Evolutionary conservation across 2,888 invertebrate species (phyloP).

Genomic region (Drosophila buzzatii): DNA sequence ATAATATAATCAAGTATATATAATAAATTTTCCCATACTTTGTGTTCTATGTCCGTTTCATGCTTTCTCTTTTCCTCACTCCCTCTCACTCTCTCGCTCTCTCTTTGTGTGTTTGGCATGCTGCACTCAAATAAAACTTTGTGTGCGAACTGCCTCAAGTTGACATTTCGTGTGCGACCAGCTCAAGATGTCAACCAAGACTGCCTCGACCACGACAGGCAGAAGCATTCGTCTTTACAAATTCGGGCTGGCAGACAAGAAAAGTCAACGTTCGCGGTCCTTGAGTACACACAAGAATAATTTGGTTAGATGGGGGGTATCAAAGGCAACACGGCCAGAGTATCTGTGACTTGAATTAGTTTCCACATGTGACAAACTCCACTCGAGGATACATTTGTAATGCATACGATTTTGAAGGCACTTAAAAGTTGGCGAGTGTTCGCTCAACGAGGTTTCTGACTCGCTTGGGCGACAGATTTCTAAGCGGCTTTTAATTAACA

Average conservation of each 20-base stretch:
- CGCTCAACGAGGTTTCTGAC: conserved; percentile 34
- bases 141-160: conserved; percentile 22
- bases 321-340: background rate
- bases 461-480: conserved; percentile 51
- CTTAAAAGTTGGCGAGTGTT: conserved; percentile 61
- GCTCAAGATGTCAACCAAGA: conserved; percentile 7
- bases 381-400: conserved; percentile 36
- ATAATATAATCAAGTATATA: no score
- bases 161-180: conserved; percentile 38
- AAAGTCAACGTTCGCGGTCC: conserved; percentile 39
- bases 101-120: background rate
- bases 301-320: conserved; percentile 15
- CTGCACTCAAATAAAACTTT: conserved; percentile 32
- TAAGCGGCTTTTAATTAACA: conserved; percentile 81
- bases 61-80: background rate
- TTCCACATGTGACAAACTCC: conserved; percentile 32
- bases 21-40: background rate
- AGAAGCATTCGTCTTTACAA: conserved; percentile 9
- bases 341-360: conserved; percentile 38
- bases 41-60: background rate
- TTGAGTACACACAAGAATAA: conserved; percentile 24
- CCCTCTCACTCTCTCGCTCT: background rate
- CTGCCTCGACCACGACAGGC: background rate
- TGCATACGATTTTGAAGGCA: conserved; percentile 56
- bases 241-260: conserved; percentile 28